A percentile compares a stretch with the other conserved stretches of the same genome.
phyloP scores from a whole-genome alignment of 2,113 vertebrate genomes.

The Vombatus ursinus region DNA sequence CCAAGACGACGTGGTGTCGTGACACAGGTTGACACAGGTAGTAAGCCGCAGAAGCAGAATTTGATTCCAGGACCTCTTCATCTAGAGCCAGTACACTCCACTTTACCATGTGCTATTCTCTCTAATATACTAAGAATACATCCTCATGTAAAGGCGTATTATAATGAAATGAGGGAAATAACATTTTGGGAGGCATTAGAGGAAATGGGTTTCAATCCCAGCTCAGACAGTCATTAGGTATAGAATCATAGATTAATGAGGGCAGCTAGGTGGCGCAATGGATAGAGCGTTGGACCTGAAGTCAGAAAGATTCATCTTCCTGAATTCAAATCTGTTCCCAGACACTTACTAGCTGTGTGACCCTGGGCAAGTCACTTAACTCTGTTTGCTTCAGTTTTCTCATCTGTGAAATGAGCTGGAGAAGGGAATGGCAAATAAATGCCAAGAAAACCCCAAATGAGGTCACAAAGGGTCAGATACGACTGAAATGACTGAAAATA shows the following conservation, averaged over 20 bases:
- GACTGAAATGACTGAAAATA: neutral
- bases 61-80: neutral
- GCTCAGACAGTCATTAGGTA: neutral
- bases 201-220: neutral
- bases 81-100: neutral
- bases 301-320: neutral
- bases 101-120: too few relatives aligned
- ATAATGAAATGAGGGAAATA: neutral
- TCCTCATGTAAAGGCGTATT: neutral
- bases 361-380: neutral
- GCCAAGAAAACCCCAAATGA: neutral
- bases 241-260: neutral
- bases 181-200: neutral
- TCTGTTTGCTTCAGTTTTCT: neutral
- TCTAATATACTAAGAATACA: neutral
- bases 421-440: neutral
- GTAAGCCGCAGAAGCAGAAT: neutral
- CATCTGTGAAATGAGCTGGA: neutral
- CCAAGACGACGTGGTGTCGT: too few relatives aligned
- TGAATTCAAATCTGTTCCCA: neutral
- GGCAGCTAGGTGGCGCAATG: too few relatives aligned
- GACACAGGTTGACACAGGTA: neutral
- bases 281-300: neutral
- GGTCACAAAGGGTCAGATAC: neutral
- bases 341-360: neutral